Evolutionary conservation across 2,113 vertebrate genomes (phyloP).

Genomic region (Leuciscus idus): DNA sequence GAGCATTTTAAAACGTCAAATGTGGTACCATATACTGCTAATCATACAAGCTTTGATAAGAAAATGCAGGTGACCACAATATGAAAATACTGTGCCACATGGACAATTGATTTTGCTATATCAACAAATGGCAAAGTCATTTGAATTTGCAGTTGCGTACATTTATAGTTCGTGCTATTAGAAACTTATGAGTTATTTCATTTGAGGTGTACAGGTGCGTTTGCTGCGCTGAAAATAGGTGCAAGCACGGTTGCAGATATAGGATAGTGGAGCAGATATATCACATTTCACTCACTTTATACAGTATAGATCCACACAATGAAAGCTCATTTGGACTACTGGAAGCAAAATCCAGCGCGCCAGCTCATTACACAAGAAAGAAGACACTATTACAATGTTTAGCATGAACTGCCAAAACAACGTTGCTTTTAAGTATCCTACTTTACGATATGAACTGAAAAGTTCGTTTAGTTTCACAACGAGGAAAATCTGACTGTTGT

Average conservation of each 20-base stretch:
- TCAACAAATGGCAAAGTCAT: neutral
- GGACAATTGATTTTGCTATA: neutral
- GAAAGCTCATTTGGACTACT: neutral
- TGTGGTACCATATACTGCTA: neutral
- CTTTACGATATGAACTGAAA: neutral
- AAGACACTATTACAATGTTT: neutral
- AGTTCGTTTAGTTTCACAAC: neutral
- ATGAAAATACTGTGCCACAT: neutral
- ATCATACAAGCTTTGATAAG: neutral
- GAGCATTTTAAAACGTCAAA: neutral
- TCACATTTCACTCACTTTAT: neutral
- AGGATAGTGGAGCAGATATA: neutral
- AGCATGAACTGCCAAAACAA: neutral
- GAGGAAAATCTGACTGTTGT: neutral
- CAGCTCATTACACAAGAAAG: too few relatives aligned
- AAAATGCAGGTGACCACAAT: neutral
- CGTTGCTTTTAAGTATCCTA: too few relatives aligned
- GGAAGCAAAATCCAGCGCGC: neutral
- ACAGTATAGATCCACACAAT: neutral
- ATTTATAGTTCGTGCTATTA: neutral
- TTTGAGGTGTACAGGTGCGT: slow-evolving; percentile 24
- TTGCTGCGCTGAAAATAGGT: neutral
- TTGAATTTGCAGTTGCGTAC: neutral
- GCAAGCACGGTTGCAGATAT: neutral
- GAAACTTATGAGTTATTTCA: neutral